Conservation (phyloP, 2,888 invertebrate species). For the Herminia tarsipennalis region DNA sequence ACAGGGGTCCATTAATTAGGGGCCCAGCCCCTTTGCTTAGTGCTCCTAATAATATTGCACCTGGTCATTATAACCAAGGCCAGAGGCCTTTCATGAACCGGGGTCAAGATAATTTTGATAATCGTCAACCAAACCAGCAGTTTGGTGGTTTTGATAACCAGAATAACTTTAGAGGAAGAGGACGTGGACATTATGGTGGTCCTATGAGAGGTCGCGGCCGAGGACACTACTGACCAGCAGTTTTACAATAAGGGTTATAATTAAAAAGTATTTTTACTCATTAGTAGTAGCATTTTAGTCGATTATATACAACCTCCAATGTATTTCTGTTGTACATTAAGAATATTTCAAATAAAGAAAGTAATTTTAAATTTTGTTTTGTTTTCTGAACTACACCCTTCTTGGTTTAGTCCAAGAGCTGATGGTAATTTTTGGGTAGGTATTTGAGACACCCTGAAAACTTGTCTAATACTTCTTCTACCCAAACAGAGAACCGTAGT, state of each 20-base stretch:
- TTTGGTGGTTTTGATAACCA: constrained; percentile 46
- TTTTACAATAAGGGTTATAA: constrained; percentile 6
- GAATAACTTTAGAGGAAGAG: constrained; percentile 51
- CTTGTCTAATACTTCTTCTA: too few species aligned
- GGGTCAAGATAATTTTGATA: constrained; percentile 43
- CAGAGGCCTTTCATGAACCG: constrained; percentile 55
- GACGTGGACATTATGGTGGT: constrained; percentile 52
- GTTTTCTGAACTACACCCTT: not conserved
- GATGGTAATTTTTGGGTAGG: too few species aligned
- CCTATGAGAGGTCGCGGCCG: constrained; percentile 61
- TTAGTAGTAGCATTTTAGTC: constrained; percentile 7
- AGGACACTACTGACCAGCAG: constrained; percentile 30
- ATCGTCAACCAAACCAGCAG: constrained; percentile 39
- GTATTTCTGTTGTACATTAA: constrained; percentile 17
- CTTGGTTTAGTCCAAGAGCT: too few species aligned
- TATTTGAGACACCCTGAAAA: too few species aligned
- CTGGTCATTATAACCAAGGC: constrained; percentile 46
- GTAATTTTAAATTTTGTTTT: not conserved
- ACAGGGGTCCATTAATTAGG: constrained; percentile 16
- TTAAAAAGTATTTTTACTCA: constrained; percentile 18
- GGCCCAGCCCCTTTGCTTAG: constrained; percentile 1
- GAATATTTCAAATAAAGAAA: not conserved
- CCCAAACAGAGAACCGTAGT: too few species aligned
- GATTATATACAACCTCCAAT: constrained; percentile 14
- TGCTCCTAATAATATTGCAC: constrained; percentile 21